Evolutionary conservation across 2,797 vertebrate genomes (phyloP).

Genomic region (Channa striata): DNA sequence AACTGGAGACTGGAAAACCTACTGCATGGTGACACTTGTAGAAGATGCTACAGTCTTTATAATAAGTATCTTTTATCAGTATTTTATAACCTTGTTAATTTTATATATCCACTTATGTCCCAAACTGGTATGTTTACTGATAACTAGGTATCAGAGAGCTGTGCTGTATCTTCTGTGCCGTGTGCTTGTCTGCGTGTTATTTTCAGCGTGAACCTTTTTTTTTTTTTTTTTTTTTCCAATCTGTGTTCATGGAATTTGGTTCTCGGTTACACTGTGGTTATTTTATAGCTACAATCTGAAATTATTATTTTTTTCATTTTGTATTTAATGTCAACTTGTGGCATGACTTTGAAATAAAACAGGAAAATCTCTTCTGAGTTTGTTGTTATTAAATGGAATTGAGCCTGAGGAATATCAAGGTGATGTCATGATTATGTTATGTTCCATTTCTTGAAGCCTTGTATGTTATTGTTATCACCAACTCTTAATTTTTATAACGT

Average conservation of each 20-base stretch:
- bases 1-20: constrained; percentile 75
- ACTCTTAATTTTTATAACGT: no score
- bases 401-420: background rate
- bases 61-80: constrained; percentile 84
- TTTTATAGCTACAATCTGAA: constrained; percentile 82
- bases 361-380: constrained; percentile 48
- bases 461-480: no score
- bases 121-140: constrained; percentile 73
- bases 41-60: constrained; percentile 83
- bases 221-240: constrained; percentile 45
- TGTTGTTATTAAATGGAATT: constrained; percentile 14
- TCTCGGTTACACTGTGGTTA: constrained; percentile 88
- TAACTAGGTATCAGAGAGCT: constrained; percentile 70
- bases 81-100: constrained; percentile 88
- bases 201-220: constrained; percentile 65
- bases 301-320: constrained; percentile 81
- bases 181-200: constrained; percentile 72
- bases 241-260: constrained; percentile 65
- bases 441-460: no score
- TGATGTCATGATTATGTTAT: no score
- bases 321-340: constrained; percentile 90
- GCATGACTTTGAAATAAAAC: constrained; percentile 90
- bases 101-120: constrained; percentile 79
- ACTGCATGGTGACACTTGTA: constrained; percentile 86
- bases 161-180: constrained; percentile 72